Percentiles rank a stretch among this genome's conserved stretches.
These are phyloP conservation scores for Halcyon badia DNA, from an alignment of 2,797 vertebrate genomes.

Conservation along the genomic window DNA sequence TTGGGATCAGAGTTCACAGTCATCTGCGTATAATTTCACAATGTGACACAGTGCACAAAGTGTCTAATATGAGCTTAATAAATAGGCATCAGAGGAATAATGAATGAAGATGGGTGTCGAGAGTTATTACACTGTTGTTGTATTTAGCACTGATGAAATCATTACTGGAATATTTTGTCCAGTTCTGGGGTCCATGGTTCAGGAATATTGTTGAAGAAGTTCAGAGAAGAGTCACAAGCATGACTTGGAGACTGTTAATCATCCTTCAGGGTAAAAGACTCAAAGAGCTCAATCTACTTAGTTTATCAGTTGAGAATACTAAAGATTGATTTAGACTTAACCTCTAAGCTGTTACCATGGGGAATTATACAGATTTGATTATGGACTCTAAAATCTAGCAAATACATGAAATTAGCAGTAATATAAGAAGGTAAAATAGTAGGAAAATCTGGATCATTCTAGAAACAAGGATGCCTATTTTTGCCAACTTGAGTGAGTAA, in stretches of 20 bases:
- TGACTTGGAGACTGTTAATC: constrained; percentile 49
- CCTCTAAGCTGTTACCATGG: constrained; percentile 19
- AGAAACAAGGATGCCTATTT: background rate
- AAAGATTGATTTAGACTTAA: constrained; percentile 48
- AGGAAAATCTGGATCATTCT: background rate
- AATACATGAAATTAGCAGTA: background rate
- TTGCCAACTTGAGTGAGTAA: background rate
- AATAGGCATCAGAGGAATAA: constrained; percentile 70
- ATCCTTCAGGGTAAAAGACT: constrained; percentile 46
- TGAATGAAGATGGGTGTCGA: constrained; percentile 71
- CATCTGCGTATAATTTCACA: constrained; percentile 42
- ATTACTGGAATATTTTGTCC: constrained; percentile 65
- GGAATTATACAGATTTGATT: constrained; percentile 16
- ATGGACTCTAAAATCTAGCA: constrained; percentile 24
- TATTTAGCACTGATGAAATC: constrained; percentile 76
- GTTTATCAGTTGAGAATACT: constrained; percentile 40
- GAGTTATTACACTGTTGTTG: constrained; percentile 64
- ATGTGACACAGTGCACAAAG: constrained; percentile 30
- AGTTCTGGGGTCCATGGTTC: constrained; percentile 52
- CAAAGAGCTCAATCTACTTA: constrained; percentile 29
- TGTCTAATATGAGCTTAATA: constrained; percentile 58
- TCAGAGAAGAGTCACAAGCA: constrained; percentile 50
- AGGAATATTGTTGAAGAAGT: constrained; percentile 55
- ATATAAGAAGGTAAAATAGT: background rate
- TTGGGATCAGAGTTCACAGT: constrained; percentile 28